Evolutionary conservation across 2,797 vertebrate species (phyloP), one percentile per base, ranked within the genome.

Genomic region (Micrastur ruficollis): DNA sequence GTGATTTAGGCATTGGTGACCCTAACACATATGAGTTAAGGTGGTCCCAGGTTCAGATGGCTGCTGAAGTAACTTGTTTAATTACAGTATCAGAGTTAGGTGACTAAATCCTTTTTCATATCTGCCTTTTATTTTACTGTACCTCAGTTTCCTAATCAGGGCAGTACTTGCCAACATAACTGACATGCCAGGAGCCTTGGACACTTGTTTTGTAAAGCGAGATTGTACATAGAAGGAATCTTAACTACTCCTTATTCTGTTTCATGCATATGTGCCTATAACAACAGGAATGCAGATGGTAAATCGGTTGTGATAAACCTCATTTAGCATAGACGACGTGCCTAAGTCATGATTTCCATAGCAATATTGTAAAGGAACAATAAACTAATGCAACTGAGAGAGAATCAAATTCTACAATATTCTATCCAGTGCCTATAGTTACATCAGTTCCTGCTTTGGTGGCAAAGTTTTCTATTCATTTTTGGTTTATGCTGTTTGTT

Each of bases 231-330:
- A 1, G 78, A 91, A 86, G 40, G 63, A 92, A 74, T 80, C 81
- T 71, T 80, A 93, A 36, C 71, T 87, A 5, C 44, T 85, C 27
- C 52, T 76, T 90, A 71, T n/a, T 95, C 74, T 83, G 47, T 96
- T 95, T 93, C 91, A 76, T 79, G 73, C 44, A 25, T 93, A 49
- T 8, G 9, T 94, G 89, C 56, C 78, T 85, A 8, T 87, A 92
- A 67, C 47, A 79, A 49, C 81, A 91, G 74, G 61, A 93, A 89
- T 61, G 71, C 86, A 92, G 92, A 62, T 94, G 84, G 93, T 93
- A 82, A 91, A 95, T 92, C 67, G 78, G 79, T 96, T 87, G 63
- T 65, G 94, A 93, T 89, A 73, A 93, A 87, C 63, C 59, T 96
- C 81, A 80, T 95, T 89, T 89, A 96, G 74, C 90, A 89, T 22